phyloP scores from a whole-genome alignment of 2,797 vertebrate species.

The Momotus momota region DNA sequence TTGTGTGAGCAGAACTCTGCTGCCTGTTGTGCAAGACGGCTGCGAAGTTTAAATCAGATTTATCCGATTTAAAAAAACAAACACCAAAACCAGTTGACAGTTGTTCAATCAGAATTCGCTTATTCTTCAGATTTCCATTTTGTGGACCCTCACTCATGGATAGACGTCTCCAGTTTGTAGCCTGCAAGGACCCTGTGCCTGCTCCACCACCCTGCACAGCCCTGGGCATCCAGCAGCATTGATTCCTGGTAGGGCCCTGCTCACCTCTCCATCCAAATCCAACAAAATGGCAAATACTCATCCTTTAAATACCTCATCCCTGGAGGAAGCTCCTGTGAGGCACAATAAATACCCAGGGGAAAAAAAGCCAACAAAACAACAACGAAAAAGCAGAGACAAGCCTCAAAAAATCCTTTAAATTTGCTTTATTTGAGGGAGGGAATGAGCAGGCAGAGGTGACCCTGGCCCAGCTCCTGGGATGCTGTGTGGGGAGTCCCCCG shows the following conservation, averaged over 20 bases:
- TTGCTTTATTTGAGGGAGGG: background rate
- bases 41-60: background rate
- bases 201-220: rapidly evolving
- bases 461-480: background rate
- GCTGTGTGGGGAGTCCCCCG: background rate
- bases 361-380: too few relatives aligned
- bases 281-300: background rate
- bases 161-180: background rate
- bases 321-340: background rate
- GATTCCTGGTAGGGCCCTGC: background rate
- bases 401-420: background rate
- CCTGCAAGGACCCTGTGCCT: background rate
- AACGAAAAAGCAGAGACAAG: background rate
- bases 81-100: background rate
- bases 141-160: background rate
- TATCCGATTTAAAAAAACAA: background rate
- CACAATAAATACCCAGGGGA: background rate
- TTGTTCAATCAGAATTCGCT: background rate
- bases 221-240: rapidly evolving
- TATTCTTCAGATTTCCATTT: background rate
- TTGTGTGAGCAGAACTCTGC: background rate
- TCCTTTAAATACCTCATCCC: background rate
- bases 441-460: background rate
- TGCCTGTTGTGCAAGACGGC: background rate
- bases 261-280: rapidly evolving